Base-by-base conservation (phyloP, 1,140 invertebrate genomes). In the Zaprionus taronus region DNA sequence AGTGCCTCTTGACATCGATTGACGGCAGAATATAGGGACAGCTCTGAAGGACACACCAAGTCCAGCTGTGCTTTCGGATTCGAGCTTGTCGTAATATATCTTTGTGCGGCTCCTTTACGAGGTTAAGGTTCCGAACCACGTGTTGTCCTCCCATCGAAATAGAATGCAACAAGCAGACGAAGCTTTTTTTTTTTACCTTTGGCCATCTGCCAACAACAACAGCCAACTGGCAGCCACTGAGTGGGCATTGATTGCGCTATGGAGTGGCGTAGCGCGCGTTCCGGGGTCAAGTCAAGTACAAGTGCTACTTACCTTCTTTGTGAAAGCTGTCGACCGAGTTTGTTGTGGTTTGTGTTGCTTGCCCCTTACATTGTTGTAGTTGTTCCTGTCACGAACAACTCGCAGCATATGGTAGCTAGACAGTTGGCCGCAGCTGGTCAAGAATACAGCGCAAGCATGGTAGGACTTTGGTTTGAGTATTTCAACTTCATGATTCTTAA, bases 1-100 rank as follows among this genome's bases (percentile, higher is more conserved):
- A 34, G 15, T 15, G 72, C 55, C 70, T 75, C 84, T 87, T 89
- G 85, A 87, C 84, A 84, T 84, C 84, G 72, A 87, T 87, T 89
- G 84, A 84, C 84, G 79, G 65, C 51, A 17, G 24, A 15, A 64
- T n/a, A 26, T 20, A 20, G 14, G 36, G 36, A 38, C 36, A 24
- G 55, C 38, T 28, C 60, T 47, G 68, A 77, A 77, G 73, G 68
- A 53, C 67, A 69, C 51, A 31, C 56, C 67, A 58, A 70, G 67
- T 71, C 41, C 72, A 11, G 61, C 28, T 73, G 20, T 20, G 41
- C 20, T 28, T 26, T 14, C 14, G n/a, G 14, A n/a, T 38, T 38
- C 2, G 17, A 41, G 31, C 9, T 34, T 34, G 9, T 31, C 9
- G 31, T 9, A 34, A 34, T 34, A 34, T 34, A 34, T 34, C 31